A percentile compares a stretch with the other conserved stretches of the same genome.
These are phyloP conservation scores for Microplitis demolitor DNA, from an alignment of 1,140 invertebrate genomes.

Conservation along the genomic window DNA sequence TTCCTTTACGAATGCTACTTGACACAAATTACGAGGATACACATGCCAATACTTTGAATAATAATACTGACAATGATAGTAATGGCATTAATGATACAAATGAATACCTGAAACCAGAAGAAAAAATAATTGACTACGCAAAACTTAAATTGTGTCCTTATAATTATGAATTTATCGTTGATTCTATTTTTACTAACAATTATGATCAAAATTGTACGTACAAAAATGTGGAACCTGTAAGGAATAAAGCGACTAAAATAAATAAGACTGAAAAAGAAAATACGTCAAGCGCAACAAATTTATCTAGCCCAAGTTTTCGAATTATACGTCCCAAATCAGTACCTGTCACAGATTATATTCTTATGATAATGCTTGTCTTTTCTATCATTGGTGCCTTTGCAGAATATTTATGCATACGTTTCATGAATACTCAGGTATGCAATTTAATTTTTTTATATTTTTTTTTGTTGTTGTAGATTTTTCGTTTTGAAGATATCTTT, in stretches of 20 bases:
- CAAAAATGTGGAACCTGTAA: background rate
- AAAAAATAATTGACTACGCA: constrained; percentile 36
- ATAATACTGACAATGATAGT: background rate
- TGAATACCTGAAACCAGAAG: background rate
- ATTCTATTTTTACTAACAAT: constrained; percentile 34
- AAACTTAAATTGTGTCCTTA: constrained; percentile 41
- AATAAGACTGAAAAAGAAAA: background rate
- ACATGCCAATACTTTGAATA: too few relatives aligned
- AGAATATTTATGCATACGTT: constrained; percentile 48
- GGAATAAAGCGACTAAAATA: constrained; percentile 6
- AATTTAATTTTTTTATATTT: background rate
- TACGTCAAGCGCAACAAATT: background rate
- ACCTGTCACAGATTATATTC: constrained; percentile 47
- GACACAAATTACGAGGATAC: constrained; percentile 39
- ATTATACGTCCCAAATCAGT: constrained; percentile 39
- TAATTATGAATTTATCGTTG: constrained; percentile 38
- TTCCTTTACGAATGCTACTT: constrained; percentile 46
- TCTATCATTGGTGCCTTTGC: constrained; percentile 48
- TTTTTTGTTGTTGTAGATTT: background rate
- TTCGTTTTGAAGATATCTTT: background rate
- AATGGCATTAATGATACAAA: background rate
- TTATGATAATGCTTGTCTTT: constrained; percentile 47
- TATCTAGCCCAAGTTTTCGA: constrained; percentile 27
- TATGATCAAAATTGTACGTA: constrained; percentile 52
- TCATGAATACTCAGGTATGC: constrained; percentile 47